These are phyloP conservation scores for Chondrilla cf. caribensis DNA, from an alignment of 37 sponge, comb jelly and placozoan genomes.

Conservation along the genomic window DNA sequence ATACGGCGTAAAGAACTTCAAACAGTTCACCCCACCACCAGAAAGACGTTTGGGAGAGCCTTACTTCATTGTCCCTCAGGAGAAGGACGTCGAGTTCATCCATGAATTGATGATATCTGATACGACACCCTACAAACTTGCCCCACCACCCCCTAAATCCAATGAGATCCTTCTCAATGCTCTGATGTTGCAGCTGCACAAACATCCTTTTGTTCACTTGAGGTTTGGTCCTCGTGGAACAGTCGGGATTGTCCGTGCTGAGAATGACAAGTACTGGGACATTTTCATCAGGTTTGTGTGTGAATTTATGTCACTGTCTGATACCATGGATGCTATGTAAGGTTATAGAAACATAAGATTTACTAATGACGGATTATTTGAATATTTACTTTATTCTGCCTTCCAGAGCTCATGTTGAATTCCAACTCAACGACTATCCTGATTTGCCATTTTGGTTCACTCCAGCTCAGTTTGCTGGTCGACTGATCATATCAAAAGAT, in stretches of 20 bases:
- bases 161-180: constrained; percentile 44
- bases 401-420: constrained; percentile 79
- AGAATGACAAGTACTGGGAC: constrained; percentile 57
- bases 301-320: neutral
- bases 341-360: too few relatives aligned
- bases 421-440: constrained; percentile 81
- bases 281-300: constrained; percentile 64
- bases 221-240: constrained; percentile 84
- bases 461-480: constrained; percentile 78
- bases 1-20: constrained; percentile 70
- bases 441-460: constrained; percentile 89
- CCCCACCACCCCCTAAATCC: constrained; percentile 45
- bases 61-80: constrained; percentile 52
- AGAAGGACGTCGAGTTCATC: neutral
- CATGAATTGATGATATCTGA: neutral
- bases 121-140: constrained; percentile 48
- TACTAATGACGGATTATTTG: too few relatives aligned
- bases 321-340: neutral
- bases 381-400: too few relatives aligned
- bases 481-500: constrained; percentile 56
- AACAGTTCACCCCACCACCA: constrained; percentile 51
- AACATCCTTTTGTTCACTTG: constrained; percentile 56
- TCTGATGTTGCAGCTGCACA: constrained; percentile 77
- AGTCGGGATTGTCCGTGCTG: constrained; percentile 72
- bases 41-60: constrained; percentile 35